A percentile compares a stretch with the other conserved stretches of the same genome.
Evolutionary conservation across 2,888 invertebrate species (phyloP).

Genomic region (Linnaemya tessellans): DNA sequence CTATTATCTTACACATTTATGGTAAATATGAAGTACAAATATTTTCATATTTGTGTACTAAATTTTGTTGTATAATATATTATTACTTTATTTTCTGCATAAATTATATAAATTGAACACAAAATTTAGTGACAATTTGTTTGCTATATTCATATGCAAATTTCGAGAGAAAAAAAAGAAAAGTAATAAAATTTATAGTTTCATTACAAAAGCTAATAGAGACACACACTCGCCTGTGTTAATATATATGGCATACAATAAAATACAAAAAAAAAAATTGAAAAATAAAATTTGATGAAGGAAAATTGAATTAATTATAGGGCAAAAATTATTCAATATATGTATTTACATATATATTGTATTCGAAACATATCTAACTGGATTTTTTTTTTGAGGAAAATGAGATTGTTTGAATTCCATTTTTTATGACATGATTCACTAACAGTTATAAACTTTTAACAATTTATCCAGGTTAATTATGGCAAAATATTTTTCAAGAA

Average conservation of each 20-base stretch:
- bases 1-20: conserved; percentile 3
- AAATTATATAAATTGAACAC: conserved; percentile 51
- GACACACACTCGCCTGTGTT: background rate
- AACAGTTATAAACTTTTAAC: background rate
- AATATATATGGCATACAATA: conserved; percentile 10
- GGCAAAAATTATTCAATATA: background rate
- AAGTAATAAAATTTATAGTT: conserved; percentile 60
- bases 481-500: too few species aligned
- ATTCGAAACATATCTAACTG: background rate
- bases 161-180: conserved; percentile 32
- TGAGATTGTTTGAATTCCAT: background rate
- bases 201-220: conserved; percentile 62
- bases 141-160: conserved; percentile 66
- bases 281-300: conserved; percentile 1
- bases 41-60: conserved; percentile 54
- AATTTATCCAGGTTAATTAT: background rate
- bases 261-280: background rate
- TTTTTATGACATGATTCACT: background rate
- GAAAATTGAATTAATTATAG: conserved; percentile 40
- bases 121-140: conserved; percentile 62
- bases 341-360: background rate
- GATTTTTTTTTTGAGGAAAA: background rate
- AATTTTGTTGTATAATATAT: conserved; percentile 66
- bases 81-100: conserved; percentile 55
- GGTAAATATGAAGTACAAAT: conserved; percentile 6